Percentiles rank a stretch among this genome's conserved stretches.
Evolutionary conservation across 2,797 vertebrate genomes (phyloP).

Genomic region (Poeciliopsis paucimaculata): DNA sequence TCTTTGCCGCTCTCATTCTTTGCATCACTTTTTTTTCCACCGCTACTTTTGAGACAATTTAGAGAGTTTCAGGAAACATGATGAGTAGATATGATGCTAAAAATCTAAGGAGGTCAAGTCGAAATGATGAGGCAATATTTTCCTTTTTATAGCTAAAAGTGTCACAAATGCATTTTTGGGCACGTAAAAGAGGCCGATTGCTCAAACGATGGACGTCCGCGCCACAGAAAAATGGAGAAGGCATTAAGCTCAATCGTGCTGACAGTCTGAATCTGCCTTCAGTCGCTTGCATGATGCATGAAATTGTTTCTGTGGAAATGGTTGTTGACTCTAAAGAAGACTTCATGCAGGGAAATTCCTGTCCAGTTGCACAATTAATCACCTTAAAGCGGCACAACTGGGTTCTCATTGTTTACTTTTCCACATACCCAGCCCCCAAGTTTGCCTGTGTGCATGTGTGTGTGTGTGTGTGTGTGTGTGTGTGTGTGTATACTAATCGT

Average conservation of each 20-base stretch:
- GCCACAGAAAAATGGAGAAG: background rate
- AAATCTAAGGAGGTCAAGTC: background rate
- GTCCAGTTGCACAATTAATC: slow-evolving; percentile 77
- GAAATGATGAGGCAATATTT: background rate
- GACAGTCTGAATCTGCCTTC: slow-evolving; percentile 7
- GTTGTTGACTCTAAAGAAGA: slow-evolving; percentile 48
- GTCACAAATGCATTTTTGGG: background rate
- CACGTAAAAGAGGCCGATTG: background rate
- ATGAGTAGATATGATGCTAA: background rate
- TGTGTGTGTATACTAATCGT: background rate
- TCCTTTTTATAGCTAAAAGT: background rate
- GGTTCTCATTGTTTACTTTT: slow-evolving; percentile 26
- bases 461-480: background rate
- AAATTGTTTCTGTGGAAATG: slow-evolving; percentile 58
- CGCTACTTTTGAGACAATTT: background rate
- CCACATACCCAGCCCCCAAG: background rate
- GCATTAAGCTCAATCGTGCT: background rate
- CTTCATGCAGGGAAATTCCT: slow-evolving; percentile 77
- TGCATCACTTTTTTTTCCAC: background rate
- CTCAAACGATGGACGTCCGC: background rate
- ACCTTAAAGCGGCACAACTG: slow-evolving; percentile 54
- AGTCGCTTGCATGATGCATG: slow-evolving; percentile 29
- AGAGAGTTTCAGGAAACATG: background rate
- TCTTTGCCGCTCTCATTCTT: background rate
- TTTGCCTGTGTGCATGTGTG: background rate